Evolutionary conservation across 2,113 vertebrate genomes (phyloP), one percentile per base, ranked within the genome.

Genomic region (Rana temporaria): DNA sequence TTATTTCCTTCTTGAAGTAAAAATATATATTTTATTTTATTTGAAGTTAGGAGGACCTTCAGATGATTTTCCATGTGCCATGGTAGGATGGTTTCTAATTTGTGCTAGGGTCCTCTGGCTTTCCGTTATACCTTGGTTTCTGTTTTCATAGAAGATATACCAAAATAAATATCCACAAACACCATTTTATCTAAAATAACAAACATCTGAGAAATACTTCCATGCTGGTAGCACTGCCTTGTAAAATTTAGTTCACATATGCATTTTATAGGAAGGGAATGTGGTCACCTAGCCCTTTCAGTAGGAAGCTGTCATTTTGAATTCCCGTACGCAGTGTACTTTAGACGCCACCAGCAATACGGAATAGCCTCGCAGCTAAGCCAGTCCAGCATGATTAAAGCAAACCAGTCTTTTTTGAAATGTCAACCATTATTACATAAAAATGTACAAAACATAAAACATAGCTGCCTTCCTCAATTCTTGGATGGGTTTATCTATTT

Each of bases 141-240:
- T 38, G 34, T 8, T 38, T 38, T 38, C 34, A 38, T 38, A 38
- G 34, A 8, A 38, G 9, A 6, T 48, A 12, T 48, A 48, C 34
- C 34, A 38, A 48, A 48, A 12, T 11, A 48, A 48, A 48, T 12
- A 48, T 48, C 42, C 42, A 48, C 42, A 48, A 48, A 48, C 56
- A 62, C 56, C 1, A 48, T 67, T 52, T 48, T 32, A 73, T 68
- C 6, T 38, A 67, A 67, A 66, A 73, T 56, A 74, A 22, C 59
- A 84, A 18, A 86, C 22, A 30, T 86, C 87, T 88, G 60, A 69
- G 87, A 88, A 88, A 77, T 57, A 60, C 86, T 81, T 17, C 30
- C 79, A 84, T 86, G 79, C 72, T 86, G 88, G 88, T 91, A 87
- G 84, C 86, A 76, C 83, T 89, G 86, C 80, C 84, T 90, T 88